Base-by-base conservation (phyloP, 92 coral and sea anemone species). In the Hydrozoanthus gracilis region DNA sequence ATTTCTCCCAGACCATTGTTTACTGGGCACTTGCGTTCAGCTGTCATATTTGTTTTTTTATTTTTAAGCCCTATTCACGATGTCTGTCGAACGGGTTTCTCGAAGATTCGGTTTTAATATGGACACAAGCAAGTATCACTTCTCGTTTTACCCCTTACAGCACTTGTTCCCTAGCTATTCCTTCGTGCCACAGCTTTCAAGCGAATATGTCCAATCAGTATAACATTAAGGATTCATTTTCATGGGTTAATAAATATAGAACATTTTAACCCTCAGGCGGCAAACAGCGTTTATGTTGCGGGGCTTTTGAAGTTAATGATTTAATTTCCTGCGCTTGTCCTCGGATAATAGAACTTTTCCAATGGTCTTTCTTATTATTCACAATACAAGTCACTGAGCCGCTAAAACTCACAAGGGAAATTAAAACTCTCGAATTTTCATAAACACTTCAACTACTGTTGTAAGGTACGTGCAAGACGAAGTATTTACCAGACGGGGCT, bases 281-380 rank as follows among this genome's bases (percentile, higher is more conserved):
- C 65, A 74, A 83, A 73, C 82, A 47, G 87, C 84, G 90, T 80
- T 91, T 84, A 58, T 82, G 87, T 82, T 83, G 82, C 91, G 98
- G 92, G 56, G 60, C 95, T 82, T 95, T 93, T 93, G 93, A 90
- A 72, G 93, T 87, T 93, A 97, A 97, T 95, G 95, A 90, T 97
- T 93, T 95, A 97, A 95, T 97, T 97, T 95, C 99, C 97, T 94
- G 94, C 70, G 80, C 91, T 88, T 94, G 98, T 97, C 70, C 88
- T 83, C 87, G 85, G 88, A 95, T 92, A 96, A 96, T 96, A 93
- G 86, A 91, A 86, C 88, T 91, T 93, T 94, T 90, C 86, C 91
- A 92, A 91, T 86, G 90, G 84, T 71, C 83, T 92, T 91, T 83
- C 82, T 96, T 95, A 89, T 76, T 62, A 18, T 64, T 17, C 83